Evolutionary conservation across 2,797 vertebrate genomes (phyloP).

Genomic region (Capromys pilorides): DNA sequence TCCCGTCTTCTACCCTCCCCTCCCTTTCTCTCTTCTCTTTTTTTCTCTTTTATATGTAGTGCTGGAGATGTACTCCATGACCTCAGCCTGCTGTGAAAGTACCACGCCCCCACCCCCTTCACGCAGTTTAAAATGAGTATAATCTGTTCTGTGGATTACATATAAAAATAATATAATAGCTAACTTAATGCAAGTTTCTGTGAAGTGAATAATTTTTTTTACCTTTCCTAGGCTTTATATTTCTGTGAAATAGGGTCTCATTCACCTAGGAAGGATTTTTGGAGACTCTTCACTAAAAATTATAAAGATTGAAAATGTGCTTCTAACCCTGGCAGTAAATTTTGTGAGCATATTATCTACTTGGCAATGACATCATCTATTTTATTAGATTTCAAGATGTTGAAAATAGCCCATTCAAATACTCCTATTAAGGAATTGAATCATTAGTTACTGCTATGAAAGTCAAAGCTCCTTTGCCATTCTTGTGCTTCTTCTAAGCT

Average conservation of each 20-base stretch:
- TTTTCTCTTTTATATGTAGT: neutral
- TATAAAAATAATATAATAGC: slow-evolving; percentile 19
- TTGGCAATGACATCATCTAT: slow-evolving; percentile 37
- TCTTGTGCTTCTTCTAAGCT: neutral
- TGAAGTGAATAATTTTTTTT: slow-evolving; percentile 39
- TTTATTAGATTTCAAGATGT: slow-evolving; percentile 29
- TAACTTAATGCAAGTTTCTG: neutral
- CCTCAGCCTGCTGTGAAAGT: neutral
- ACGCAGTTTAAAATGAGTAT: neutral
- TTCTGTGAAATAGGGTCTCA: neutral
- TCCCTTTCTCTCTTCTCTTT: neutral
- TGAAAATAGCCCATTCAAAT: slow-evolving; percentile 35
- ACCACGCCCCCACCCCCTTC: neutral
- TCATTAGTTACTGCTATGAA: slow-evolving; percentile 43
- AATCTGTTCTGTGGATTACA: neutral
- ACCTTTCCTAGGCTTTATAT: slow-evolving; percentile 35
- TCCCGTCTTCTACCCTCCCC: no score
- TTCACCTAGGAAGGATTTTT: slow-evolving; percentile 33
- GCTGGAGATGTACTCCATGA: neutral
- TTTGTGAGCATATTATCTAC: neutral
- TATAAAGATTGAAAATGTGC: slow-evolving; percentile 5
- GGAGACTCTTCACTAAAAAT: slow-evolving; percentile 25
- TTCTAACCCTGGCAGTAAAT: neutral
- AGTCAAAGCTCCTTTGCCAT: slow-evolving; percentile 5
- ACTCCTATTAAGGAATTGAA: neutral